Percentiles rank a stretch among this genome's conserved stretches.
Evolutionary conservation across 2,113 vertebrate genomes (phyloP).

Genomic region (Tenebrosternarchus preto): DNA sequence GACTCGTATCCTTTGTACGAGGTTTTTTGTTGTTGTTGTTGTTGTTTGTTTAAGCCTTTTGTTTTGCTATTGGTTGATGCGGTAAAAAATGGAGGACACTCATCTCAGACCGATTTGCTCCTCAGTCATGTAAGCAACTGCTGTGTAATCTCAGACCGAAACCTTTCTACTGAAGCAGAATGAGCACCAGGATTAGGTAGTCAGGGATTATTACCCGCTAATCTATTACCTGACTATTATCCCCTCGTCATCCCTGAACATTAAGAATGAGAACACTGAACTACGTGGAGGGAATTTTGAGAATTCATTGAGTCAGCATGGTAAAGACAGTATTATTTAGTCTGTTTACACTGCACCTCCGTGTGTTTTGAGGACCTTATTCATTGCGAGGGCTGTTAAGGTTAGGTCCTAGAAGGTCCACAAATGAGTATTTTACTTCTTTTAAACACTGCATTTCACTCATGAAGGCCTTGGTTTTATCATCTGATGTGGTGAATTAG

Average conservation of each 20-base stretch:
- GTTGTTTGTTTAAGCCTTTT: conserved; percentile 3
- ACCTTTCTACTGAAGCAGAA: too few species aligned
- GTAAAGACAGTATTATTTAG: not conserved
- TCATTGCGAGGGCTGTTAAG: too few species aligned
- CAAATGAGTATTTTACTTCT: too few species aligned
- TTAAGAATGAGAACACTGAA: conserved; percentile 1
- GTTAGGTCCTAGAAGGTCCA: too few species aligned
- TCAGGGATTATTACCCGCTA: too few species aligned
- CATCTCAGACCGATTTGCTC: not conserved
- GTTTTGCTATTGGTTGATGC: not conserved
- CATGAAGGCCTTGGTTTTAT: too few species aligned
- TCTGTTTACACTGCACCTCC: not conserved
- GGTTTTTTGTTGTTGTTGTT: too few species aligned
- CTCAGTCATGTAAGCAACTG: not conserved
- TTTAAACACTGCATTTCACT: too few species aligned
- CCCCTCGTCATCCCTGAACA: not conserved
- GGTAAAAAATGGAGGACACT: not conserved
- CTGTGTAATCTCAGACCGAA: too few species aligned
- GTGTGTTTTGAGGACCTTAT: too few species aligned
- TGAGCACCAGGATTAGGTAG: too few species aligned
- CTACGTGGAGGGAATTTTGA: not conserved
- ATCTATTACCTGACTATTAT: not conserved
- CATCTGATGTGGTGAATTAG: too few species aligned
- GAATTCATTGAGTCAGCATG: not conserved
- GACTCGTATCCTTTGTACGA: not conserved